Conservation (phyloP, 2,888 invertebrate genomes). For the Drosophila birchii region DNA sequence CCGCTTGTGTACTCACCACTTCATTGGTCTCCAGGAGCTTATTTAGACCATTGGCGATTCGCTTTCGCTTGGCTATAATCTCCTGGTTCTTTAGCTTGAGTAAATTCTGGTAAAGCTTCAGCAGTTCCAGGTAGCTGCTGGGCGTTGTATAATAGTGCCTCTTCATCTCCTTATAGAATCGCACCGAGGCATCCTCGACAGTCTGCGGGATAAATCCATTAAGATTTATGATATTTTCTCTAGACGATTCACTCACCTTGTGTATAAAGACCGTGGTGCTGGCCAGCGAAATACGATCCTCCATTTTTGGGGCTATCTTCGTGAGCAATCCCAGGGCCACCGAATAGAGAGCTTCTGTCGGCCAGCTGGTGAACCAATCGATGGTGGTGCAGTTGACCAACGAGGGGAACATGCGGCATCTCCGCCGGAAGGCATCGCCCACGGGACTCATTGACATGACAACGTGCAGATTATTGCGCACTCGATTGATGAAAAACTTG, state of each 20-base stretch:
- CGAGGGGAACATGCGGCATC: conserved; percentile 97
- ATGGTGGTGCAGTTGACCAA: conserved; percentile 97
- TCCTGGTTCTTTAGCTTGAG: conserved; percentile 90
- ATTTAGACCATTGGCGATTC: conserved; percentile 90
- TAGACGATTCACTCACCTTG: conserved; percentile 84
- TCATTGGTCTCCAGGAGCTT: conserved; percentile 84
- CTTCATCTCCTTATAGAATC: conserved; percentile 92
- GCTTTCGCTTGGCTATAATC: conserved; percentile 87
- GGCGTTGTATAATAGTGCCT: conserved; percentile 96
- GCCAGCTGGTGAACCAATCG: conserved; percentile 98
- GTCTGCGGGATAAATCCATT: conserved; percentile 85
- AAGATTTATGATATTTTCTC: neutral
- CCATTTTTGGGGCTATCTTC: conserved; percentile 86
- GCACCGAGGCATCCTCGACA: conserved; percentile 91
- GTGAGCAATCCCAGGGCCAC: conserved; percentile 91
- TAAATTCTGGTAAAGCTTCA: conserved; percentile 91
- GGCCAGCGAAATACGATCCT: conserved; percentile 86
- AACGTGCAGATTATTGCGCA: conserved; percentile 92
- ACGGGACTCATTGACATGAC: conserved; percentile 96
- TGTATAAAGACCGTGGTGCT: conserved; percentile 90
- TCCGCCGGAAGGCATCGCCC: conserved; percentile 93
- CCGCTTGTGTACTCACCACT: conserved; percentile 66
- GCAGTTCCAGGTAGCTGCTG: conserved; percentile 94
- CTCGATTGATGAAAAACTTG: conserved; percentile 93
- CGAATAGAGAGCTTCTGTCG: conserved; percentile 92